Conservation (phyloP, 2,888 invertebrate genomes). For the Macrosiphum euphorbiae region DNA sequence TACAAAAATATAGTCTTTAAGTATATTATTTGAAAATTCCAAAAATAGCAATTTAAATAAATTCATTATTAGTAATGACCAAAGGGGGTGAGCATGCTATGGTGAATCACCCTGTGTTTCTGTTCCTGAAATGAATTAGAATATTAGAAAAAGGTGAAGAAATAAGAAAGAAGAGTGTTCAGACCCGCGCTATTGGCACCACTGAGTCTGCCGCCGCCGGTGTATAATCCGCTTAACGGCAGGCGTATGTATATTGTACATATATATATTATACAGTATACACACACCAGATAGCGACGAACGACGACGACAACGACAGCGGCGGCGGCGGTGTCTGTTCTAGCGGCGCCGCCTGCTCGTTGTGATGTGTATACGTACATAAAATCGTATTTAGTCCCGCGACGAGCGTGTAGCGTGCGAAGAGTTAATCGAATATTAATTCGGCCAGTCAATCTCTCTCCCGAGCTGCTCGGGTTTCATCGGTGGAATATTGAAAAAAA, state of each 20-base stretch:
- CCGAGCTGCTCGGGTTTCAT: not conserved
- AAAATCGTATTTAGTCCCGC: constrained; percentile 7
- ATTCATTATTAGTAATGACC: too few relatives aligned
- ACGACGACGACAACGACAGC: constrained; percentile 2
- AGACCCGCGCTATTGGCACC: constrained; percentile 52
- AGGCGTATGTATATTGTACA: constrained; percentile 29
- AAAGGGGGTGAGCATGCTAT: too few relatives aligned
- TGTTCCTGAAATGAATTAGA: not conserved
- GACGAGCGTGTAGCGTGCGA: not conserved
- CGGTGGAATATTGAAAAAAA: not conserved
- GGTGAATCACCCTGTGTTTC: too few relatives aligned
- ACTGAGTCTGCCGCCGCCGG: constrained; percentile 50
- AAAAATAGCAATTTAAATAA: too few relatives aligned
- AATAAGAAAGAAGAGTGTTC: not conserved
- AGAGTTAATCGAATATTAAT: constrained; percentile 42
- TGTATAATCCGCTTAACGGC: constrained; percentile 57
- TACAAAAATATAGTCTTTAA: too few relatives aligned
- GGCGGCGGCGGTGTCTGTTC: not conserved
- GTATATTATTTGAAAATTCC: too few relatives aligned
- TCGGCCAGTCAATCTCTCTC: constrained; percentile 19
- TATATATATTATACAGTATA: not conserved
- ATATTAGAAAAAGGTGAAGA: not conserved
- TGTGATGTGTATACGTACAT: not conserved
- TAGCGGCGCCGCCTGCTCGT: constrained; percentile 21
- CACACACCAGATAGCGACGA: not conserved